Percentiles rank a stretch among this genome's conserved stretches.
These are phyloP conservation scores for Alosa sapidissima DNA, from an alignment of 2,797 vertebrate species.

Conservation along the genomic window DNA sequence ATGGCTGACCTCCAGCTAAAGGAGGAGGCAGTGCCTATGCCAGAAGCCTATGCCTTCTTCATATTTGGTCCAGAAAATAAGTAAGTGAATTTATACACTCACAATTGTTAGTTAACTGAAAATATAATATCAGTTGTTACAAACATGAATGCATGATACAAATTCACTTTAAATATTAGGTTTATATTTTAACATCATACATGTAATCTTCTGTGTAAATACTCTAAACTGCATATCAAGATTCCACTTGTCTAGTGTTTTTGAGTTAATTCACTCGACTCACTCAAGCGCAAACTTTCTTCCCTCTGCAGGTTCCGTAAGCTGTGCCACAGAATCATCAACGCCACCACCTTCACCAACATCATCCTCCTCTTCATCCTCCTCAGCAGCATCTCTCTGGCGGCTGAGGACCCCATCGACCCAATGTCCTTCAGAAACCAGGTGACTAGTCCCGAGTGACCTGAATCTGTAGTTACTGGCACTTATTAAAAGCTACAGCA, in stretches of 20 bases:
- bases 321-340: constrained; percentile 89
- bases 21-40: constrained; percentile 92
- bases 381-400: constrained; percentile 88
- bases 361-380: constrained; percentile 97
- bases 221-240: background rate
- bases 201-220: background rate
- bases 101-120: background rate
- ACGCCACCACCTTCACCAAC: constrained; percentile 94
- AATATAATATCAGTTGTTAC: background rate
- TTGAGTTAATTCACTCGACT: background rate
- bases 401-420: constrained; percentile 91
- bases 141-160: background rate
- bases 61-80: constrained; percentile 95
- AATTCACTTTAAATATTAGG: background rate
- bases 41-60: constrained; percentile 92
- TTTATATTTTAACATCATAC: too few relatives aligned
- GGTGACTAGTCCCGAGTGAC: constrained; percentile 64
- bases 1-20: constrained; percentile 92
- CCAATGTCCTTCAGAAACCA: constrained; percentile 87
- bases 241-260: background rate
- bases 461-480: background rate
- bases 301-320: constrained; percentile 80
- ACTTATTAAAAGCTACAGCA: background rate
- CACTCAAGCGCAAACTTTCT: background rate
- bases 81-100: constrained; percentile 61